phyloP scores from a whole-genome alignment of 2,797 vertebrate genomes.

The Myotis myotis region DNA sequence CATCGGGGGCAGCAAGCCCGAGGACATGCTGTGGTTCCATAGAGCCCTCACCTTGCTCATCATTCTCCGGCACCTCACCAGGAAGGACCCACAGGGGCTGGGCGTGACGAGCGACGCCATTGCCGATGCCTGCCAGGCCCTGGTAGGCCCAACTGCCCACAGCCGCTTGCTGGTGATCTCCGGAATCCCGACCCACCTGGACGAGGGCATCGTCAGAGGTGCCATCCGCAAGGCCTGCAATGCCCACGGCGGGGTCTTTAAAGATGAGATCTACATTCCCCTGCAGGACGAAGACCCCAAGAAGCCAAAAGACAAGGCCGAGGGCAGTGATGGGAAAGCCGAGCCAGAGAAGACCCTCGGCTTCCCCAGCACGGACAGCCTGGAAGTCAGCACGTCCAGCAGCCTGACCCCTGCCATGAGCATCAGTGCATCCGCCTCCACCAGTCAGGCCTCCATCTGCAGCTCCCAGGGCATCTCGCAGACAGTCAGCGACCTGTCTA shows the following conservation, averaged over 20 bases:
- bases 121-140: slow-evolving; percentile 94
- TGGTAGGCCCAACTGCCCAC: slow-evolving; percentile 95
- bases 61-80: slow-evolving; percentile 95
- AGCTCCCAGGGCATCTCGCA: slow-evolving; percentile 95
- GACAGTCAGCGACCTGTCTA: slow-evolving; percentile 92
- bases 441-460: slow-evolving; percentile 96
- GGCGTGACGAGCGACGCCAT: slow-evolving; percentile 96
- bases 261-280: slow-evolving; percentile 97
- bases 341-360: slow-evolving; percentile 87
- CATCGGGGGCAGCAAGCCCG: slow-evolving; percentile 95
- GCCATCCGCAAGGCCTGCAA: slow-evolving; percentile 97
- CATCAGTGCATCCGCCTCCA: slow-evolving; percentile 93
- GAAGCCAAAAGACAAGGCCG: slow-evolving; percentile 88
- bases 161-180: slow-evolving; percentile 97
- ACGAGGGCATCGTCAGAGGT: slow-evolving; percentile 92
- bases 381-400: slow-evolving; percentile 94
- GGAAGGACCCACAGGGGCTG: slow-evolving; percentile 95
- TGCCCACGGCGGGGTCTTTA: slow-evolving; percentile 96
- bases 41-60: slow-evolving; percentile 95
- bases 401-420: slow-evolving; percentile 94
- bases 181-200: slow-evolving; percentile 96
- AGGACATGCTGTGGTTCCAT: slow-evolving; percentile 99
- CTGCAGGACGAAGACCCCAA: slow-evolving; percentile 93
- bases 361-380: slow-evolving; percentile 87
- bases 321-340: slow-evolving; percentile 86